A percentile compares a stretch with the other conserved stretches of the same genome.
Evolutionary conservation across 2,797 vertebrate genomes (phyloP).

Genomic region (Triplophysa bombifrons): DNA sequence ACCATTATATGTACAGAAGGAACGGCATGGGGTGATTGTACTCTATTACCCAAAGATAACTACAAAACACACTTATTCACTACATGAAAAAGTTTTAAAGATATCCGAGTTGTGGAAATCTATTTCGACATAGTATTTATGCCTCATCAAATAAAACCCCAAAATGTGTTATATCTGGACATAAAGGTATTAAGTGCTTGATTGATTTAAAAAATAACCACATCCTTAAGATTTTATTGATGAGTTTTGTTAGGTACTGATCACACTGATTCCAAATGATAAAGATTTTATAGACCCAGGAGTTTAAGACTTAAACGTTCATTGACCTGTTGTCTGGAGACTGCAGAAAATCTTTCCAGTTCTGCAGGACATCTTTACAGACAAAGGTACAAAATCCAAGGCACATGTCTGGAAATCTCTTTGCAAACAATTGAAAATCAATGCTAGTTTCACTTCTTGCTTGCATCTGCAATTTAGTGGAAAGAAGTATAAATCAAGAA

Average conservation of each 20-base stretch:
- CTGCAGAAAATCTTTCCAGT: constrained; percentile 3
- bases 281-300: neutral
- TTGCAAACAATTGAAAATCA: constrained; percentile 34
- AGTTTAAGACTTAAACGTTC: constrained; percentile 1
- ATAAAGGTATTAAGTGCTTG: neutral
- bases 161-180: neutral
- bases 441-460: constrained; percentile 18
- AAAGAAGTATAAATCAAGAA: constrained; percentile 12
- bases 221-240: neutral
- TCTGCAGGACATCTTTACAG: constrained; percentile 11
- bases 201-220: neutral
- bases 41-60: neutral
- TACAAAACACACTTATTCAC: neutral
- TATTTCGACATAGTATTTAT: neutral
- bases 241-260: constrained; percentile 6
- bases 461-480: constrained; percentile 10
- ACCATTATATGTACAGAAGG: neutral
- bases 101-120: neutral
- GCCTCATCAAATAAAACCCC: neutral
- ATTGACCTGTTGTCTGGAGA: constrained; percentile 26
- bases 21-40: neutral
- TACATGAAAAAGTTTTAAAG: neutral
- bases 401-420: constrained; percentile 13
- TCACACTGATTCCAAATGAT: neutral
- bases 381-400: constrained; percentile 24